Conservation (phyloP, 2,888 invertebrate genomes). For the Neria commutata region DNA sequence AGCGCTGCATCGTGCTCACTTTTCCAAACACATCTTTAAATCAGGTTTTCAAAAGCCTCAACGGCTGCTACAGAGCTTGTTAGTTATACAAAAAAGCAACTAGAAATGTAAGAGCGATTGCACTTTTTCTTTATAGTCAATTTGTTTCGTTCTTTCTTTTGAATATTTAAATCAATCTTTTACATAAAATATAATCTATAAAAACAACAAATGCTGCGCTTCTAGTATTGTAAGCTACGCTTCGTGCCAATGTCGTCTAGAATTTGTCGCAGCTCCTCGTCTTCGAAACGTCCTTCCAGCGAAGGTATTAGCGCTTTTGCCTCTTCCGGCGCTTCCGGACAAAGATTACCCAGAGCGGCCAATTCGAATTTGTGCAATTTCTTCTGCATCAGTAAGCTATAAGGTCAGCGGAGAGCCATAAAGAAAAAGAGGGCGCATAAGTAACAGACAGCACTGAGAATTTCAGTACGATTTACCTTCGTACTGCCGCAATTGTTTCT, state of each 20-base stretch:
- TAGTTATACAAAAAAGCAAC: no score
- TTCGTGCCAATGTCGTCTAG: slow-evolving; percentile 98
- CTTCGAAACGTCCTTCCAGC: slow-evolving; percentile 95
- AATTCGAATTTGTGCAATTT: slow-evolving; percentile 98
- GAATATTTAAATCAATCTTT: no score
- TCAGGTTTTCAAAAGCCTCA: no score
- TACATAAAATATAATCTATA: neutral
- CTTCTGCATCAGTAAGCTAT: slow-evolving; percentile 87
- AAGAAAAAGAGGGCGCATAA: slow-evolving; percentile 18
- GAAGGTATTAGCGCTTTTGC: slow-evolving; percentile 97
- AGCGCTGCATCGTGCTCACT: no score
- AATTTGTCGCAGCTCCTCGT: slow-evolving; percentile 95
- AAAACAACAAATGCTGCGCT: neutral
- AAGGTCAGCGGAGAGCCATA: no score
- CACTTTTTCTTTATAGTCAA: no score
- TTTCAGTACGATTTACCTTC: slow-evolving; percentile 72
- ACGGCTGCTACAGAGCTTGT: no score
- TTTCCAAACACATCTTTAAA: no score
- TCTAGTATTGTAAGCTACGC: slow-evolving; percentile 94
- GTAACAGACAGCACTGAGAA: neutral
- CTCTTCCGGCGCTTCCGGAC: slow-evolving; percentile 98
- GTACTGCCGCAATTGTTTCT: slow-evolving; percentile 94
- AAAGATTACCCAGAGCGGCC: slow-evolving; percentile 96
- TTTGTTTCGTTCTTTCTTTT: no score
- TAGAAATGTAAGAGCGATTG: no score